Evolutionary conservation across 1,140 invertebrate species (phyloP), one percentile per base, ranked within the genome.

Genomic region (Drosophila guanche): DNA sequence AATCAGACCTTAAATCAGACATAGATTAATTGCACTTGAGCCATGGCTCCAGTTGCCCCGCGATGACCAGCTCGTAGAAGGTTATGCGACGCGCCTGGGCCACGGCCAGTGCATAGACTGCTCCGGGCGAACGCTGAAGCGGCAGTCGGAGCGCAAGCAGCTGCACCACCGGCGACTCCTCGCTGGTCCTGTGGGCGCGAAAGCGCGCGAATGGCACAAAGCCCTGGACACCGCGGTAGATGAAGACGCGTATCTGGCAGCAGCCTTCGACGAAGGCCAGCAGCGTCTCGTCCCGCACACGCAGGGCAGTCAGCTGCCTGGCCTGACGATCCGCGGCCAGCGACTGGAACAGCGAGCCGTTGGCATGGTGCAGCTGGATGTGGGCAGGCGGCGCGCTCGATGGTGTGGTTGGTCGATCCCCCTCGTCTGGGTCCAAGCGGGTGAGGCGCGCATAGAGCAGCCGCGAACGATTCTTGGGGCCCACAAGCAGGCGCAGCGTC

Each of bases 181-280:
- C 40, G 16, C 27, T 29, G 2, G 29, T 7, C 1, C n/a, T 2
- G 7, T 23, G 14, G 7, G 56, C 62, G 2, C 51, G 55, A 5
- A 90, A 83, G 2, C 48, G 23, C 0, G 76, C 45, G 16, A 91
- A 90, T 0, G 71, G 60, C 20, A 86, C 73, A 52, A 91, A 91
- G 1, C 90, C 90, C 57, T 91, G 74, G 0, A 90, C 56, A 6
- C 90, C 90, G 2, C 77, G 78, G 45, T 91, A 91, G 16, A 75
- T 67, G 0, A 84, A 65, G n/a, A 91, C 73, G 1, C 79, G 63
- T 16, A 91, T 56, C 2, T 16, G 50, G 22, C 77, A 84, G 14
- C 86, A 83, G 33, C 66, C 72, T 52, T 91, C 88, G 10, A 90
- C 61, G n/a, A 83, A 91, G 47, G 85, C 77, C 20, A 91, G 52